Evolutionary conservation across 1,140 invertebrate genomes (phyloP).

Genomic region (Meloidogyne floridensis): DNA sequence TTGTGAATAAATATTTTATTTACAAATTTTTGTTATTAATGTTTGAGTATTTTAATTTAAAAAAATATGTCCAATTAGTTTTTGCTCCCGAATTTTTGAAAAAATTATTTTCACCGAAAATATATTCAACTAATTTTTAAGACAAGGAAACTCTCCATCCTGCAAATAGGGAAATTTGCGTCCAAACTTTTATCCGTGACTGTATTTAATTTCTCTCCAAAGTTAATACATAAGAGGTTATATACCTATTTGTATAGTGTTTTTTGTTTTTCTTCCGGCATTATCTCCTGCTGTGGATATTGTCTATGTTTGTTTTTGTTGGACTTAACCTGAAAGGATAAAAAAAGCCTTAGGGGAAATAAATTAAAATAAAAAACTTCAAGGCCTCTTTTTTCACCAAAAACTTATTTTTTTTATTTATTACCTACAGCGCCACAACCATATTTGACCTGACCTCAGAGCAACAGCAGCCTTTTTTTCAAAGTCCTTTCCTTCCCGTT

Average conservation of each 20-base stretch:
- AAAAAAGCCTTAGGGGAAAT: not conserved
- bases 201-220: no score
- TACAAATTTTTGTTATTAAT: not conserved
- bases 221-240: no score
- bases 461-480: not conserved
- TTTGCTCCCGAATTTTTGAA: not conserved
- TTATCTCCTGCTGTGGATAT: not conserved
- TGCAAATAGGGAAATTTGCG: no score
- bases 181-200: no score
- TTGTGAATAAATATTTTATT: conserved; percentile 25
- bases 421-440: not conserved
- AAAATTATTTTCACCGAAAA: no score
- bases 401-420: no score
- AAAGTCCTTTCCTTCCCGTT: not conserved
- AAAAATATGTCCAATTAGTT: not conserved
- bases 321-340: not conserved
- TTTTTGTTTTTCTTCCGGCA: not conserved
- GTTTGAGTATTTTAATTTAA: not conserved
- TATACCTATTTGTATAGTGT: not conserved
- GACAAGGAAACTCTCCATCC: no score
- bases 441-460: conserved; percentile 1
- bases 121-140: no score
- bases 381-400: not conserved
- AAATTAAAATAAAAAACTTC: not conserved
- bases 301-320: not conserved